These are phyloP conservation scores for Hystrix cristata DNA, from an alignment of 2,113 vertebrate genomes.

Conservation along the genomic window DNA sequence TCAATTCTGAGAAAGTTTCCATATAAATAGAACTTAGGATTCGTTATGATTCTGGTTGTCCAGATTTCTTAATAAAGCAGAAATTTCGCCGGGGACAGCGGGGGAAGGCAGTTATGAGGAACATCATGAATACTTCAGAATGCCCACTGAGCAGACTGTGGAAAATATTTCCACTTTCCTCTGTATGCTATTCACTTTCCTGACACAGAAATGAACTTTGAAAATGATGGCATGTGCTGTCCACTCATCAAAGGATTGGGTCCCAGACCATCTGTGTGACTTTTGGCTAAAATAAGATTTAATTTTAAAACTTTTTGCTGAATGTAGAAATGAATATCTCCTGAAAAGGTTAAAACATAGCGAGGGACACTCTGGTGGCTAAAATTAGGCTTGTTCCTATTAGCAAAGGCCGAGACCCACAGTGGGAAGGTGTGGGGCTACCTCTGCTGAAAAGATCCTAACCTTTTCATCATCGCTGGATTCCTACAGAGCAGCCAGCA, in stretches of 20 bases:
- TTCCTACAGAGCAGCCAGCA: conserved; percentile 28
- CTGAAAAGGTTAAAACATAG: conserved; percentile 62
- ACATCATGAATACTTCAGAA: background rate
- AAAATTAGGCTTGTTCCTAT: conserved; percentile 62
- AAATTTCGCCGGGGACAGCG: conserved; percentile 41
- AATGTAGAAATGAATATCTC: background rate
- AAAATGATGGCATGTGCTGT: conserved; percentile 11
- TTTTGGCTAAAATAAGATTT: conserved; percentile 60
- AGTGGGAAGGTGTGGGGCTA: background rate
- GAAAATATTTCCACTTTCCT: conserved; percentile 60
- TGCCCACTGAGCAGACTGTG: background rate
- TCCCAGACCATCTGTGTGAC: conserved; percentile 10
- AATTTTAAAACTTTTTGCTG: conserved; percentile 57
- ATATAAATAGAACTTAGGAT: conserved; percentile 61
- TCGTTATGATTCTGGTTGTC: conserved; percentile 37
- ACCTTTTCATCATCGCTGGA: conserved; percentile 58
- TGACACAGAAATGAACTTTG: conserved; percentile 61
- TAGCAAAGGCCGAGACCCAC: conserved; percentile 42
- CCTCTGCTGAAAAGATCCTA: conserved; percentile 56
- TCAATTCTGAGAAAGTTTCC: conserved; percentile 52
- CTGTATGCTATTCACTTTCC: conserved; percentile 50
- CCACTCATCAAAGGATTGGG: conserved; percentile 29
- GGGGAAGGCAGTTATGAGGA: background rate
- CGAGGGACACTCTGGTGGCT: conserved; percentile 53
- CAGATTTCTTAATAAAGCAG: conserved; percentile 62